These are phyloP conservation scores for Gymnocypris eckloni DNA, from an alignment of 2,797 vertebrate genomes.

Conservation along the genomic window DNA sequence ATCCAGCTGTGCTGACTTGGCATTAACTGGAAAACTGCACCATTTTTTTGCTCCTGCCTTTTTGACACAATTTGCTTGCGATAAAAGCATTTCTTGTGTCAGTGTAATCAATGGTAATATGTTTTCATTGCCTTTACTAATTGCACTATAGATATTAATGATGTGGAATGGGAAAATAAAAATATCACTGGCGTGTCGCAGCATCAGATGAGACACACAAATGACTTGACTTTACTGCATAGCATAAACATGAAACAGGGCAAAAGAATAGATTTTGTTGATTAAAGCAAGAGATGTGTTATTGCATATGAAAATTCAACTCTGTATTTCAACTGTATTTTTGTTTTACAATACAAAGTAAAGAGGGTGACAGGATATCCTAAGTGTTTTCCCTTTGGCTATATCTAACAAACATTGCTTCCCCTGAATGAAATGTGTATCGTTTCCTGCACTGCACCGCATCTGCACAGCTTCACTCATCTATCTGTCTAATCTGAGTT, in stretches of 20 bases:
- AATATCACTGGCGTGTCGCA: background rate
- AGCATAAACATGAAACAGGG: constrained; percentile 12
- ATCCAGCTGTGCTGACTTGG: background rate
- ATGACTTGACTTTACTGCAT: constrained; percentile 34
- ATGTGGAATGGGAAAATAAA: background rate
- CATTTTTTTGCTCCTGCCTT: background rate
- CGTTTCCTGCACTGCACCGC: constrained; percentile 5
- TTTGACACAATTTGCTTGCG: background rate
- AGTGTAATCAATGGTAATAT: background rate
- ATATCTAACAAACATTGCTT: constrained; percentile 50
- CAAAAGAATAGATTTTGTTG: background rate
- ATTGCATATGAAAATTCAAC: constrained; percentile 57
- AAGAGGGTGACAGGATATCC: constrained; percentile 23
- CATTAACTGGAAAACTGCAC: background rate
- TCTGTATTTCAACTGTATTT: background rate
- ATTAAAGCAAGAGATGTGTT: constrained; percentile 33
- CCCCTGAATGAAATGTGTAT: constrained; percentile 46
- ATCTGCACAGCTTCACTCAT: constrained; percentile 14
- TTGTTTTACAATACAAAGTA: background rate
- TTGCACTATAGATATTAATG: constrained; percentile 7
- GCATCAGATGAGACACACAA: background rate
- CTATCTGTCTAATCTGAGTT: background rate
- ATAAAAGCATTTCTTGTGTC: background rate
- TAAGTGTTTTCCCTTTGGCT: constrained; percentile 53
- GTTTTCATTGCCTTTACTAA: background rate